Base-by-base conservation (phyloP, 2,888 invertebrate genomes). In the Aethes cnicana region DNA sequence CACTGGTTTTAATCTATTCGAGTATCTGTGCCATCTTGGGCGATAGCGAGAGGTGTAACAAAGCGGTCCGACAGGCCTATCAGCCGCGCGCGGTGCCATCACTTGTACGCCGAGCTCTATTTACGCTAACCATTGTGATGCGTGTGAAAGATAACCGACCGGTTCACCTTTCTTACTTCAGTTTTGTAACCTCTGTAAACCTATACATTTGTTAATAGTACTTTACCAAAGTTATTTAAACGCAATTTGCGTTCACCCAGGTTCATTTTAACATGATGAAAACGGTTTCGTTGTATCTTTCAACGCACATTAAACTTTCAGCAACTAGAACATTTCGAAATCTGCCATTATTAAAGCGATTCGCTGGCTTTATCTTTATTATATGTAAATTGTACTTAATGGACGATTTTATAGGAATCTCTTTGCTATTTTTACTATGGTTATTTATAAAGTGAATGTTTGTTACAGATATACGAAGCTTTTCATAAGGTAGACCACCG, bases 101-200 rank as follows among this genome's bases (percentile, higher is more conserved):
- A 69, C 69, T 66, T 71, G 72, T 79, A 81, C 76, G 78, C 71
- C 76, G 76, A 66, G 78, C 78, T 82, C 82, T 79, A 84, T 83
- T 82, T 81, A 77, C 69, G 67, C 54, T 47, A 62, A 68, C 71
- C 65, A 72, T 72, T 76, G 72, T 79, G 79, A 79, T 81, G 78
- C 72, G 75, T 73, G 66, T 54, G 56, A 62, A 64, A 81, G 77
- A 79, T 78, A 64, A 67, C 62, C 52, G 64, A 80, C 77, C 68
- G 56, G 82, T 78, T 84, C 72, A 74, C 80, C 76, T 83, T 83
- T 81, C 80, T 79, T 78, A 66, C 59, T 72, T 67, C 63, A 55
- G 62, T 73, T 70, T 68, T 66, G 61, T 62, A 65, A 62, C 57
- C 56, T 25, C 57, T 59, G 58, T 63, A 64, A 65, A 53, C 53